Evolutionary conservation across 2,113 vertebrate species (phyloP).

Genomic region (Barbus barbus): DNA sequence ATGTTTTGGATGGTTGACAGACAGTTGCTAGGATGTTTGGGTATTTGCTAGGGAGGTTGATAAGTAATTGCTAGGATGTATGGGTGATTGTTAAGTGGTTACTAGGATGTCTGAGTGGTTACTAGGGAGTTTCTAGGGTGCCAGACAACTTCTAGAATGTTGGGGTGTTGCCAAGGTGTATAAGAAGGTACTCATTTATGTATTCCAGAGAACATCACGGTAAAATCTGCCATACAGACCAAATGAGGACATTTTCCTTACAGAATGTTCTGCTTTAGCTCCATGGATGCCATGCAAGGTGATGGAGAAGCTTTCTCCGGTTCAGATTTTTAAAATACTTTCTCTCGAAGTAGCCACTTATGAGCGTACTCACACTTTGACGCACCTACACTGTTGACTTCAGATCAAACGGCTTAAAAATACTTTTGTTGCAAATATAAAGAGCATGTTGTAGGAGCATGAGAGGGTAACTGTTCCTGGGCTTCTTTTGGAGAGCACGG

Average conservation of each 20-base stretch:
- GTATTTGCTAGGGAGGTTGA: background rate
- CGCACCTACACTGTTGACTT: background rate
- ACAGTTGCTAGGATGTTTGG: background rate
- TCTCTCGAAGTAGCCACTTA: background rate
- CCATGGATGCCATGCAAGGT: background rate
- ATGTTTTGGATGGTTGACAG: background rate
- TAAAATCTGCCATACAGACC: background rate
- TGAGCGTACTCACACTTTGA: background rate
- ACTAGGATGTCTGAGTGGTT: background rate
- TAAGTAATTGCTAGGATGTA: background rate
- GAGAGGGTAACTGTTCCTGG: conserved; percentile 41
- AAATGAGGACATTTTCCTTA: background rate
- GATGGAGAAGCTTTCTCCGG: background rate
- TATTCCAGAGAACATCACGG: background rate
- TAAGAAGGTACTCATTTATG: background rate
- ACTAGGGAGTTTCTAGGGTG: background rate
- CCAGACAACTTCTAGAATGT: background rate
- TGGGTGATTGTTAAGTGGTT: background rate
- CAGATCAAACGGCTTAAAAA: background rate
- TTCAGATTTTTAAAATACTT: conserved; percentile 13
- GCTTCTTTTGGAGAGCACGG: background rate
- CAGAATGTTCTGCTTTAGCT: background rate
- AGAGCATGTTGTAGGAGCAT: conserved; percentile 6
- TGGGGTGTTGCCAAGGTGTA: background rate
- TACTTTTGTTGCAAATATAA: background rate